phyloP scores from a whole-genome alignment of 1,140 invertebrate species.

The Mycetomoellerius zeteki region DNA sequence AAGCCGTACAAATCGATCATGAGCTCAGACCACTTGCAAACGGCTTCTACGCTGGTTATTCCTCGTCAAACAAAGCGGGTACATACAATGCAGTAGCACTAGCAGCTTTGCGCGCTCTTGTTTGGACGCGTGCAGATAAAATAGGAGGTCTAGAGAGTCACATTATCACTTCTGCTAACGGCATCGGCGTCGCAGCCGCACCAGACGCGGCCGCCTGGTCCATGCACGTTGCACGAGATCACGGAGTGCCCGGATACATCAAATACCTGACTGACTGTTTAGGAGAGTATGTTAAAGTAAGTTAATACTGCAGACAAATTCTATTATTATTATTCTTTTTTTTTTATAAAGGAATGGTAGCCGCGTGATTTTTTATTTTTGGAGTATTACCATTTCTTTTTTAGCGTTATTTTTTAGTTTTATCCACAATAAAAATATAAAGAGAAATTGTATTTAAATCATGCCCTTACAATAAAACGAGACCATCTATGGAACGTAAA shows the following conservation, averaged over 20 bases:
- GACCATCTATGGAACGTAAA: not conserved
- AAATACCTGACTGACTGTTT: slow-evolving; percentile 92
- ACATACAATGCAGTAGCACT: slow-evolving; percentile 92
- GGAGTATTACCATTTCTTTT: not conserved
- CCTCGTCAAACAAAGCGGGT: slow-evolving; percentile 92
- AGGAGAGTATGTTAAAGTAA: slow-evolving; percentile 84
- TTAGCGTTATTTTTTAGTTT: not conserved
- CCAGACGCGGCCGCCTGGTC: slow-evolving; percentile 83
- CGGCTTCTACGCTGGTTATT: slow-evolving; percentile 93
- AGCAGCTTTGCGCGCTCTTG: slow-evolving; percentile 91
- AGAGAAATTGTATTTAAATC: not conserved
- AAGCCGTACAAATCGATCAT: slow-evolving; percentile 90
- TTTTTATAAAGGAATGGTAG: not conserved
- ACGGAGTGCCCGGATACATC: slow-evolving; percentile 95
- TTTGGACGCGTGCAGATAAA: slow-evolving; percentile 84
- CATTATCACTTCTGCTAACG: slow-evolving; percentile 81
- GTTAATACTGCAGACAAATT: slow-evolving; percentile 13
- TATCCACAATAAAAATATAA: not conserved
- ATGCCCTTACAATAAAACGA: not conserved
- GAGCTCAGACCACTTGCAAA: slow-evolving; percentile 89
- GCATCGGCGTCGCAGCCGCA: slow-evolving; percentile 80
- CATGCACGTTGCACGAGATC: slow-evolving; percentile 93
- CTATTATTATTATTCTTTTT: not conserved
- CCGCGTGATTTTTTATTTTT: not conserved
- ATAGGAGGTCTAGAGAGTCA: slow-evolving; percentile 79